Evolutionary conservation across 2,888 invertebrate genomes (phyloP).

Genomic region (Cephus sareptanus): DNA sequence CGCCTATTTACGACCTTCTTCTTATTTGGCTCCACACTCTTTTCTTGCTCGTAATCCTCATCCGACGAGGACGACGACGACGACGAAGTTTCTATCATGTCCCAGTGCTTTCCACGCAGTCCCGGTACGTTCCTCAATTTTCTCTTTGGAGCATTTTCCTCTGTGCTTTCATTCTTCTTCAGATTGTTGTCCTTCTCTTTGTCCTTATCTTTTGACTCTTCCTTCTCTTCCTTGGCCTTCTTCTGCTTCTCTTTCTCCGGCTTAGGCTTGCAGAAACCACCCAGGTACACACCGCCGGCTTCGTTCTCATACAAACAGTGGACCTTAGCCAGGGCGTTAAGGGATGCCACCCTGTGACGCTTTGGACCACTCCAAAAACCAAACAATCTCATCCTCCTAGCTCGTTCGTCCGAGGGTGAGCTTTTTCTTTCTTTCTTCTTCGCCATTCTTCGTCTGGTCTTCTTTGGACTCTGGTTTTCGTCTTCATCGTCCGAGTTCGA

Average conservation of each 20-base stretch:
- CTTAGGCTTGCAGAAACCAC: conserved; percentile 70
- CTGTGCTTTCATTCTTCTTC: conserved; percentile 36
- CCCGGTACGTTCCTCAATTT: conserved; percentile 80
- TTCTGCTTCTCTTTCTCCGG: conserved; percentile 68
- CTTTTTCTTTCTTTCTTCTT: conserved; percentile 43
- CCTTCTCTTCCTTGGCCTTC: conserved; percentile 51
- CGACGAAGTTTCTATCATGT: conserved; percentile 78
- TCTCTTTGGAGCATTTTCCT: conserved; percentile 66
- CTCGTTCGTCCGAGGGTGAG: conserved; percentile 55
- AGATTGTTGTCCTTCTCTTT: conserved; percentile 38
- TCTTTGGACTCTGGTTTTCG: conserved; percentile 23
- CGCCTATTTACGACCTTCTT: conserved; percentile 55
- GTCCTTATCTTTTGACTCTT: conserved; percentile 29
- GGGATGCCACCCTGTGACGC: conserved; percentile 86
- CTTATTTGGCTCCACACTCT: conserved; percentile 52
- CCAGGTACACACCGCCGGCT: conserved; percentile 76
- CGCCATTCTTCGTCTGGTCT: conserved; percentile 24
- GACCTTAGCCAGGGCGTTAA: conserved; percentile 90
- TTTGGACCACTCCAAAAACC: conserved; percentile 84
- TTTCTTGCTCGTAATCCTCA: conserved; percentile 52
- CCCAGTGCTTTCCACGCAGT: conserved; percentile 85
- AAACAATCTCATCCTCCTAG: conserved; percentile 71
- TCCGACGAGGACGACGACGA: conserved; percentile 57
- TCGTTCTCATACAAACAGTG: conserved; percentile 93
- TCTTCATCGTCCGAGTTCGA: conserved; percentile 1